These are phyloP conservation scores for Drosophila merina DNA, from an alignment of 2,888 invertebrate species.

Conservation along the genomic window DNA sequence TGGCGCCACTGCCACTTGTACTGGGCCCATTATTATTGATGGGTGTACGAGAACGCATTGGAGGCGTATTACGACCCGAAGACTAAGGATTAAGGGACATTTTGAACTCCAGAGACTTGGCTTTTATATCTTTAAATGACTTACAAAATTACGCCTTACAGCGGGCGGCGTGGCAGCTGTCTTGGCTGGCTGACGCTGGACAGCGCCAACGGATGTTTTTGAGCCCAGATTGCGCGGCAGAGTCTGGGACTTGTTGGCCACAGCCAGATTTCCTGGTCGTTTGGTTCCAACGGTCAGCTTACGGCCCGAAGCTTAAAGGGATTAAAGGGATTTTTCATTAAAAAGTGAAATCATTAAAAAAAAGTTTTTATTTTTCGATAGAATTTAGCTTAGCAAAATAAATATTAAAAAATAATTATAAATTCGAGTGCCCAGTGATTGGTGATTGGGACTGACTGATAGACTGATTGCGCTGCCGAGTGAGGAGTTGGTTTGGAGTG, in stretches of 20 bases:
- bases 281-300: conserved; percentile 91
- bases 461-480: conserved; percentile 31
- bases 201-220: conserved; percentile 82
- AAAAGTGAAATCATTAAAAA: not conserved
- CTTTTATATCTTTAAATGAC: conserved; percentile 21
- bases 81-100: conserved; percentile 74
- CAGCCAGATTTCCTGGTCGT: conserved; percentile 87
- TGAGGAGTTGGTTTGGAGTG: conserved; percentile 43
- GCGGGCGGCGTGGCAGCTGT: conserved; percentile 93
- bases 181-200: conserved; percentile 86
- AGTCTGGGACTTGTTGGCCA: conserved; percentile 93
- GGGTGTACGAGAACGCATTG: conserved; percentile 86
- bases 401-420: conserved; percentile 16
- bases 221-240: conserved; percentile 93
- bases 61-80: conserved; percentile 87
- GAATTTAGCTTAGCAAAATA: conserved; percentile 33
- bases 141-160: conserved; percentile 90
- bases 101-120: too few relatives aligned
- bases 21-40: conserved; percentile 79
- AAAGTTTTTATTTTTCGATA: not conserved
- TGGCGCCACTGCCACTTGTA: conserved; percentile 79
- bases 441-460: conserved; percentile 25
- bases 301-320: conserved; percentile 89
- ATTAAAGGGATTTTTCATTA: not conserved
- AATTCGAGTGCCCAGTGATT: conserved; percentile 32